phyloP scores from a whole-genome alignment of 1,140 invertebrate genomes.

The Ostrea denselamellosa region DNA sequence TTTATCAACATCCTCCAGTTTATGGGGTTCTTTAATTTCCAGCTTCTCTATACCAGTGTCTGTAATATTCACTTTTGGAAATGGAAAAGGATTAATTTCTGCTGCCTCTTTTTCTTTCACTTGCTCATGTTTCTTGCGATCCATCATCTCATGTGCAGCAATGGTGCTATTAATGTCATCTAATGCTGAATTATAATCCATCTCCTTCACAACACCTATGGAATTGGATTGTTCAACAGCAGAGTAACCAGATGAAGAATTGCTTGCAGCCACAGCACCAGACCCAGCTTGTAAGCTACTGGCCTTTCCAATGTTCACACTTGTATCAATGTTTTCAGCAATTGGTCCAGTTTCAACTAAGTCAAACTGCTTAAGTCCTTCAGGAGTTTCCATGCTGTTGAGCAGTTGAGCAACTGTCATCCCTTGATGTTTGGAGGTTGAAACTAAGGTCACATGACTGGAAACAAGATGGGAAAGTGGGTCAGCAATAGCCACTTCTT shows the following conservation, averaged over 20 bases:
- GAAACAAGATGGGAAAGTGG: constrained; percentile 36
- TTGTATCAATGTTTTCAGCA: not conserved
- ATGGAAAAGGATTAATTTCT: constrained; percentile 53
- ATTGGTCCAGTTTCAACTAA: not conserved
- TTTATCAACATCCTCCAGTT: constrained; percentile 4
- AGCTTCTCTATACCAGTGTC: not conserved
- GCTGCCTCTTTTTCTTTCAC: constrained; percentile 36
- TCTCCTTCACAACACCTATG: not conserved
- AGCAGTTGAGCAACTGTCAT: constrained; percentile 64
- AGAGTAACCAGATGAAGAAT: not conserved
- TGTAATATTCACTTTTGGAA: constrained; percentile 40
- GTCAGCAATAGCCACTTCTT: constrained; percentile 33
- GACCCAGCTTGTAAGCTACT: not conserved
- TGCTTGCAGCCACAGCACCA: not conserved
- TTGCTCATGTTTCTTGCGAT: constrained; percentile 10
- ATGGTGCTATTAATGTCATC: constrained; percentile 38
- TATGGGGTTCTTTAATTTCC: constrained; percentile 41
- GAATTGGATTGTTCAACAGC: not conserved
- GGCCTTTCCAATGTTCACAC: not conserved
- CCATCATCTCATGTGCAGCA: constrained; percentile 39
- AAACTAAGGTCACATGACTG: constrained; percentile 47
- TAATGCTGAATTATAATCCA: constrained; percentile 36
- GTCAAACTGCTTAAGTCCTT: constrained; percentile 16
- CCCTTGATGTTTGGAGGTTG: constrained; percentile 44
- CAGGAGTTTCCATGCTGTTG: constrained; percentile 57